Conservation (phyloP, 2,888 invertebrate species). For the Lamproptera curius region DNA sequence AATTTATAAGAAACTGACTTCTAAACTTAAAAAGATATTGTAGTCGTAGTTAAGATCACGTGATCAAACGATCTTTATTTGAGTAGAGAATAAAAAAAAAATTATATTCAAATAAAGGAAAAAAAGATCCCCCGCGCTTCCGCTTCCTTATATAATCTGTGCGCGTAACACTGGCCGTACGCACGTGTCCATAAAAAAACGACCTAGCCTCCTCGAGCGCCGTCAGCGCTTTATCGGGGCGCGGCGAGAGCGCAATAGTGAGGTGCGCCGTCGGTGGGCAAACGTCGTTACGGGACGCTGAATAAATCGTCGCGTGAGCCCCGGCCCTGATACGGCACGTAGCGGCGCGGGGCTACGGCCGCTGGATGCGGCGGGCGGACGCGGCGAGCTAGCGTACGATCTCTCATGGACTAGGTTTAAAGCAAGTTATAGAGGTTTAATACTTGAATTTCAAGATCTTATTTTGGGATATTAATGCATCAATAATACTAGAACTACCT, state of each 20-base stretch:
- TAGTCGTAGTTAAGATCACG: too few relatives aligned
- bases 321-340: slow-evolving; percentile 68
- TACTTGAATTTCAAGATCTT: background rate
- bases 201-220: background rate
- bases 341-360: slow-evolving; percentile 28
- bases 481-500: too few relatives aligned
- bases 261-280: slow-evolving; percentile 51
- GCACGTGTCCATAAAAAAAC: background rate
- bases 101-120: too few relatives aligned
- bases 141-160: too few relatives aligned
- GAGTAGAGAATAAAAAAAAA: too few relatives aligned
- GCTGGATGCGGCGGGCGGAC: slow-evolving; percentile 39
- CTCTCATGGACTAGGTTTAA: too few relatives aligned
- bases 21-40: background rate
- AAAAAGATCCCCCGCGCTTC: too few relatives aligned
- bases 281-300: slow-evolving; percentile 71
- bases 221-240: slow-evolving; percentile 19
- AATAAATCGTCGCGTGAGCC: slow-evolving; percentile 73
- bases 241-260: slow-evolving; percentile 53
- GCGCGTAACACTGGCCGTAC: background rate
- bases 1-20: too few relatives aligned
- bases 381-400: too few relatives aligned
- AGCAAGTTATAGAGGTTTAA: too few relatives aligned
- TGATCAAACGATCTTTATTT: too few relatives aligned
- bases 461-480: background rate